A percentile compares a stretch with the other conserved stretches of the same genome.
Conservation (phyloP, 2,113 vertebrate genomes). For the Takifugu bimaculatus region DNA sequence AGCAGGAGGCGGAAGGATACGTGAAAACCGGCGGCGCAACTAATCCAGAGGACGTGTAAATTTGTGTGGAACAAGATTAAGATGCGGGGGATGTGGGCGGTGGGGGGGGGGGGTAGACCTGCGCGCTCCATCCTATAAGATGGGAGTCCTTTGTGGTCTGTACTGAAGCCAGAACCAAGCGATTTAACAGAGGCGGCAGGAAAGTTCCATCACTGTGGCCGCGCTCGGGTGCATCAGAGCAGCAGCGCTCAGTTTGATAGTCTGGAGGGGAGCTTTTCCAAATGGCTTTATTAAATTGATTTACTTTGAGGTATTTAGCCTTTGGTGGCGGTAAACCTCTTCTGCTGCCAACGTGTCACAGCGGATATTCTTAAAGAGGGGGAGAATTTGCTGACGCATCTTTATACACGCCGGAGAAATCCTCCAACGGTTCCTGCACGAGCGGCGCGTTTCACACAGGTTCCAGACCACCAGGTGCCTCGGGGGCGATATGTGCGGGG, state of each 20-base stretch:
- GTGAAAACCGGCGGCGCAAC: slow-evolving; percentile 8
- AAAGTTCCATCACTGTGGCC: slow-evolving; percentile 12
- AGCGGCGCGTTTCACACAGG: no score
- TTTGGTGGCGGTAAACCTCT: slow-evolving; percentile 1
- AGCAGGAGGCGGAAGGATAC: neutral
- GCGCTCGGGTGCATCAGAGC: slow-evolving; percentile 35
- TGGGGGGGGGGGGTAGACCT: neutral
- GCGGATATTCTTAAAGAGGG: slow-evolving; percentile 32
- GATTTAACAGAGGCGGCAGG: slow-evolving; percentile 32
- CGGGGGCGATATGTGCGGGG: neutral
- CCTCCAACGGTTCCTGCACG: neutral
- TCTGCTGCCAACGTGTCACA: slow-evolving; percentile 15
- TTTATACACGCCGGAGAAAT: slow-evolving; percentile 16
- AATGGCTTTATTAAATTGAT: slow-evolving; percentile 9
- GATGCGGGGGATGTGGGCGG: no score
- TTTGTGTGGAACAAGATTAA: neutral
- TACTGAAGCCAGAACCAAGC: slow-evolving; percentile 34
- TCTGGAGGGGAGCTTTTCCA: slow-evolving; percentile 3
- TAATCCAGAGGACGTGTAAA: slow-evolving; percentile 9
- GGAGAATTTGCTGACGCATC: slow-evolving; percentile 14
- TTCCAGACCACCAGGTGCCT: neutral
- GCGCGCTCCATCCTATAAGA: slow-evolving; percentile 12
- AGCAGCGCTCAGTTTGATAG: slow-evolving; percentile 22
- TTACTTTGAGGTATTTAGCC: slow-evolving; percentile 34
- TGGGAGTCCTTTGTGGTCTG: slow-evolving; percentile 17